Base-by-base conservation (phyloP, 1,140 invertebrate species). In the Pinna nobilis region DNA sequence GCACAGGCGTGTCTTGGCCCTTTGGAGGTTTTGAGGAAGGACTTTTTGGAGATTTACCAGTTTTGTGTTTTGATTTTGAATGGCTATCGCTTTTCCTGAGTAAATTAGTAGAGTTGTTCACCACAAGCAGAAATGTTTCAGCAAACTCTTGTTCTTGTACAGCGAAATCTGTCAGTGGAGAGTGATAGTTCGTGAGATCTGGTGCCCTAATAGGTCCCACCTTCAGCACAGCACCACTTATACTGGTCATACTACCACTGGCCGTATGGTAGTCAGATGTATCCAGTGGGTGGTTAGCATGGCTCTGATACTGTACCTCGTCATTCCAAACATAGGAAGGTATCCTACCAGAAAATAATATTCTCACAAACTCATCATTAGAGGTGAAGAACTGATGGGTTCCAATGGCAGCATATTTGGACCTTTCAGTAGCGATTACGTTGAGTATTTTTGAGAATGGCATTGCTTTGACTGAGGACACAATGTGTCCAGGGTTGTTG, bases 81-180 rank as follows among this genome's bases (percentile, higher is more conserved):
- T 72, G 65, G 32, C 75, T 69, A 3, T 82, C 82, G 68, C 77
- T 83, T 70, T 84, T 84, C 50, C 81, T 77, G 47, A 89, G 79
- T 7, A 88, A 77, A 51, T 82, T 85, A 18, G 88, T 88, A 11
- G 85, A 87, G 75, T 83, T 87, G 66, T 86, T 88, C 39, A 87
- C 86, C 73, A 88, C 82, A 50, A 81, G 78, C n/a, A 89, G 77
- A 66, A 89, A 88, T n/a, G 73, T 81, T 65, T 84, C 84, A 25
- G 86, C 85, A 80, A 88, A 88, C n/a, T 81, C 77, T 37, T 86
- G 80, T 71, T 89, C 88, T 30, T 82, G 78, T 35, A 78, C 70
- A 15, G 82, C 80, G 70, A 88, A 85, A 25, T 87, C 85, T 13
- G 83, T 65, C 15, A 88, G 76, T 1, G 87, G 87, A 23, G 86